Percentiles rank a stretch among this genome's conserved stretches.
Evolutionary conservation across 2,113 vertebrate genomes (phyloP).

Genomic region (Cyprinus carpio): DNA sequence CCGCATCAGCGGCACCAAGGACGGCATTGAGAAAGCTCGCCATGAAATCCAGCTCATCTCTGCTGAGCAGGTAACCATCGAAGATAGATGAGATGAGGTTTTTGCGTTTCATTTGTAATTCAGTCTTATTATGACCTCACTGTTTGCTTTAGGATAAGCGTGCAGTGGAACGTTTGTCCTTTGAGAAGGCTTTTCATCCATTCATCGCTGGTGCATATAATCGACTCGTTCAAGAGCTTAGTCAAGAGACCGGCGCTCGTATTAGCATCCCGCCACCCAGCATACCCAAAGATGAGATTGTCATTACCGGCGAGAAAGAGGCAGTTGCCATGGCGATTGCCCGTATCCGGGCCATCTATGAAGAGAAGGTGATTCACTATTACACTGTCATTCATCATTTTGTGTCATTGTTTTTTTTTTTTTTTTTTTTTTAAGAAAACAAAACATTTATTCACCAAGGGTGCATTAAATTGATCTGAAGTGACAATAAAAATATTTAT

Average conservation of each 20-base stretch:
- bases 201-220: conserved; percentile 77
- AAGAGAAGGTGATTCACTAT: conserved; percentile 73
- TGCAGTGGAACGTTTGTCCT: conserved; percentile 73
- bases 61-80: conserved; percentile 72
- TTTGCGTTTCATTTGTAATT: not conserved
- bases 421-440: too few species aligned
- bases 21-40: conserved; percentile 78
- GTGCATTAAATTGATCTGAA: too few species aligned
- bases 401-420: not conserved
- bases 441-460: too few species aligned
- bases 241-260: conserved; percentile 76
- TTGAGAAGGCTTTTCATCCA: conserved; percentile 78
- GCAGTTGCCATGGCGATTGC: conserved; percentile 70
- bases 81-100: not conserved
- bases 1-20: conserved; percentile 77
- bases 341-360: conserved; percentile 75
- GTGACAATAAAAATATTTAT: too few species aligned
- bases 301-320: conserved; percentile 79
- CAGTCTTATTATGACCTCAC: not conserved
- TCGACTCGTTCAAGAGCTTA: conserved; percentile 76
- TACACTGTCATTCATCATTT: not conserved
- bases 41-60: conserved; percentile 79
- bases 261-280: conserved; percentile 77
- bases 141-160: conserved; percentile 71
- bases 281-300: conserved; percentile 76